Conservation (phyloP, 2,797 vertebrate species). For the Melanotaenia nigrans region DNA sequence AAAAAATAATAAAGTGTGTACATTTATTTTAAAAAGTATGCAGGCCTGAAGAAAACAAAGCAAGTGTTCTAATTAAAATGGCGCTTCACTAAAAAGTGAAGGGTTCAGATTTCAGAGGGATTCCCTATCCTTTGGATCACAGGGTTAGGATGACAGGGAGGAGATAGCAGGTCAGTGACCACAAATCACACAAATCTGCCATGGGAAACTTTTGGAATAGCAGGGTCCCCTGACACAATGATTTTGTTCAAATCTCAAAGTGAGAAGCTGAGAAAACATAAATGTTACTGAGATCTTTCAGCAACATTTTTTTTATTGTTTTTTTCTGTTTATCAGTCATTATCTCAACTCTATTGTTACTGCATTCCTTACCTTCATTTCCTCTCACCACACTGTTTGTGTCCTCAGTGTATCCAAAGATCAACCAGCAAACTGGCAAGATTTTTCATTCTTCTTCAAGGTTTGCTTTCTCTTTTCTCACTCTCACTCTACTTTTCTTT, state of each 20-base stretch:
- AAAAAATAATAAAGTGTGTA: not conserved
- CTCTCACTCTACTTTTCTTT: slow-evolving; percentile 48
- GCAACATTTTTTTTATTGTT: not conserved
- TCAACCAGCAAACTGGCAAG: slow-evolving; percentile 32
- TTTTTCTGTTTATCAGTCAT: slow-evolving; percentile 20
- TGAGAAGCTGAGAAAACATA: slow-evolving; percentile 17
- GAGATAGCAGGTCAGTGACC: slow-evolving; percentile 55
- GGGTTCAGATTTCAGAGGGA: slow-evolving; percentile 67
- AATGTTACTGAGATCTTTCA: slow-evolving; percentile 28
- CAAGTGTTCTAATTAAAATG: slow-evolving; percentile 41
- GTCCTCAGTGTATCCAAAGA: slow-evolving; percentile 41
- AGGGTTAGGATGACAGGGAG: slow-evolving; percentile 41
- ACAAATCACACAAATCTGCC: slow-evolving; percentile 73
- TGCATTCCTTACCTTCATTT: slow-evolving; percentile 45
- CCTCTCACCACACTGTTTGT: slow-evolving; percentile 41
- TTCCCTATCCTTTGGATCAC: slow-evolving; percentile 43
- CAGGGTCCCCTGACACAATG: slow-evolving; percentile 58
- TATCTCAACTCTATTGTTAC: slow-evolving; percentile 32
- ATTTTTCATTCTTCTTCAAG: slow-evolving; percentile 25
- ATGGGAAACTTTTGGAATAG: slow-evolving; percentile 66
- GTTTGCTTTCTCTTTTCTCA: slow-evolving; percentile 57
- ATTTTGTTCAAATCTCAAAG: slow-evolving; percentile 47
- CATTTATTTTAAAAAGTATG: slow-evolving; percentile 12
- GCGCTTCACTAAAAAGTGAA: slow-evolving; percentile 5
- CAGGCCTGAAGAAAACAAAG: slow-evolving; percentile 27